Base-by-base conservation (phyloP, 1,140 invertebrate genomes). In the Marisa cornuarietis region DNA sequence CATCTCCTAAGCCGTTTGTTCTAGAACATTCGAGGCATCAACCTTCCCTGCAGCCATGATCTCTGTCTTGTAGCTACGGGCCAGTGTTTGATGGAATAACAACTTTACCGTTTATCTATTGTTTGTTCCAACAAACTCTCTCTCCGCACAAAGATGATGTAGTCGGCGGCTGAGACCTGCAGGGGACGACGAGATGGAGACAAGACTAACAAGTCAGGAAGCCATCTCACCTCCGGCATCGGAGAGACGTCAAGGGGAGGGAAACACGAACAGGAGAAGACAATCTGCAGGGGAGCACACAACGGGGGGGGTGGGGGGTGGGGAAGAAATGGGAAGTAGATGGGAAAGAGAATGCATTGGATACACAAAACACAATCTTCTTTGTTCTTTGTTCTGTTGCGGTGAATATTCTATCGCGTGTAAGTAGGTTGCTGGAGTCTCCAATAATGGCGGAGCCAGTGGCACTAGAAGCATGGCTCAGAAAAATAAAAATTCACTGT, bases 71-170 rank as follows among this genome's bases (percentile, higher is more conserved):
- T 49, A 16, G 49, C 18, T 49, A 42, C 69, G 31, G 49, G 26
- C 26, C 69, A 9, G 18, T 71, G 69, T 71, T 71, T 71, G 26
- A 22, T 26, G 26, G 69, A 20, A 71, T 26, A 71, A 71, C 69
- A 71, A 42, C 26, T 71, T 49, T 42, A 71, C 49, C 26, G 69
- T 71, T 71, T 71, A 71, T 71, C 69, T 71, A 71, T 71, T 71
- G 69, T 71, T 71, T 71, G 69, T 71, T 71, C 69, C 69, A 71
- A 71, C 69, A 71, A 71, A 71, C 69, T 26, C 69, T 49, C 69
- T 42, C 69, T 26, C 69, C n/a, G 42, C n/a, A 69, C 13, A 26
- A 14, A 69, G 42, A n/a, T 31, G n/a, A n/a, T n/a, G 16, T 69
- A 69, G 14, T 20, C n/a, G 16, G 69, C 49, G 26, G 69, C n/a